Base-by-base conservation (phyloP, 2,888 invertebrate genomes). In the Aleiodes testaceus region DNA sequence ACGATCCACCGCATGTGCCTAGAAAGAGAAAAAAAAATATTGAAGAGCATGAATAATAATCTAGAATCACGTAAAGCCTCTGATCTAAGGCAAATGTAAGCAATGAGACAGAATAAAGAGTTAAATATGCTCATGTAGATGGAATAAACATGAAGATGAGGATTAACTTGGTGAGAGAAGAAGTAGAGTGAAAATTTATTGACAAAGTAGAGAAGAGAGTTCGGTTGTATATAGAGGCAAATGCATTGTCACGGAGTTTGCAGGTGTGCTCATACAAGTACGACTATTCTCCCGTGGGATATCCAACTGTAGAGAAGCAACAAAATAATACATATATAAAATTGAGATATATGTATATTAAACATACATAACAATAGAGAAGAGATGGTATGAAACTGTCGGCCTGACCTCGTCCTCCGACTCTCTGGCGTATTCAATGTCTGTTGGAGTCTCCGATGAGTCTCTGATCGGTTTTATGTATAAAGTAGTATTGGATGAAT, bases 1-100 rank as follows among this genome's bases (percentile, higher is more conserved):
- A 95, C 76, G 90, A 89, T 0, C 93, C 92, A 7, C 89, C 89
- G 81, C 93, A 93, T 74, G 90, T 88, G 73, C 89, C 92, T 92
- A 88, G 18, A 78, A 79, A 74, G 55, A 67, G 26, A 47, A 55
- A 74, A 26, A 50, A 22, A 72, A 64, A 30, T 12, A 53, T 18
- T 36, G 44, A 42, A 9, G 9, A 49, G 63, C 42, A 69, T 11
- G 47, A 42, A 69, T 49, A 53, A 16, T 16, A 6, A 26, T 61
- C 26, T 11, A 50, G 16, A 53, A 65, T 36, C 30, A 2, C 36
- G 7, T n/a, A 26, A 18, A 59, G 11, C 36, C 42, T 52, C 30
- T 26, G 36, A 47, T 14, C n/a, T 59, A 45, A 47, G n/a, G 47
- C 20, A 73, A 55, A 42, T 14, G 22, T 49, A 53, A 45, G 14